Conservation (phyloP, 2,797 vertebrate species). For the Nannoperca obscura region DNA sequence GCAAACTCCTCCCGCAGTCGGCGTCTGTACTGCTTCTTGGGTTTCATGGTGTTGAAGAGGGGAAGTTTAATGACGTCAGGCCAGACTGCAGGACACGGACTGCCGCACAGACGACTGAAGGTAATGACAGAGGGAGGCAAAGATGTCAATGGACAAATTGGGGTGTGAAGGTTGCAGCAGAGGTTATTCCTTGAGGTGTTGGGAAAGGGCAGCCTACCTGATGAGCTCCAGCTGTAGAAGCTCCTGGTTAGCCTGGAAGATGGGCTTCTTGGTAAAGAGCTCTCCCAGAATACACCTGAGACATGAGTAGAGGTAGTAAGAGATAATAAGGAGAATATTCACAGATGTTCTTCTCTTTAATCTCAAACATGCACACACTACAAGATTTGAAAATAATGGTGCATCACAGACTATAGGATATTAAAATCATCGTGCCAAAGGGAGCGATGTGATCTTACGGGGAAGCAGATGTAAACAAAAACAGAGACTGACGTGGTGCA, state of each 20-base stretch:
- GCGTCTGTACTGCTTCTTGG: conserved; percentile 97
- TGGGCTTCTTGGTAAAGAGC: conserved; percentile 98
- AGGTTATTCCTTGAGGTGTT: not conserved
- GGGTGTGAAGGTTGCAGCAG: not conserved
- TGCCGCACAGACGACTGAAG: conserved; percentile 94
- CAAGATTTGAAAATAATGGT: no score
- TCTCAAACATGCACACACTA: no score
- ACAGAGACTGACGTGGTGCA: no score
- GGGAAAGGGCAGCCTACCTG: conserved; percentile 84
- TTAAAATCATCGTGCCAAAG: no score
- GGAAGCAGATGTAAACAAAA: no score
- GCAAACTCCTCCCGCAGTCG: conserved; percentile 96
- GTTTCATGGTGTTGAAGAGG: conserved; percentile 99
- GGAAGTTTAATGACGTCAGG: conserved; percentile 98
- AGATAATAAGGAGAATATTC: no score
- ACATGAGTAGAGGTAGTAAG: conserved; percentile 5
- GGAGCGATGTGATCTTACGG: no score
- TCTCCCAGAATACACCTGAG: conserved; percentile 97
- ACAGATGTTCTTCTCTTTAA: no score
- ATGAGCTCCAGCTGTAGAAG: conserved; percentile 97
- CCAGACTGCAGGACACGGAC: conserved; percentile 96
- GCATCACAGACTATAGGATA: no score
- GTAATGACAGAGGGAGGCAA: not conserved
- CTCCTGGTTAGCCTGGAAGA: conserved; percentile 99
- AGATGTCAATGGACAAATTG: not conserved